Percentiles rank a stretch among this genome's conserved stretches.
Conservation (phyloP, 2,113 vertebrate genomes). For the Brachyhypopomus occidentalis region DNA sequence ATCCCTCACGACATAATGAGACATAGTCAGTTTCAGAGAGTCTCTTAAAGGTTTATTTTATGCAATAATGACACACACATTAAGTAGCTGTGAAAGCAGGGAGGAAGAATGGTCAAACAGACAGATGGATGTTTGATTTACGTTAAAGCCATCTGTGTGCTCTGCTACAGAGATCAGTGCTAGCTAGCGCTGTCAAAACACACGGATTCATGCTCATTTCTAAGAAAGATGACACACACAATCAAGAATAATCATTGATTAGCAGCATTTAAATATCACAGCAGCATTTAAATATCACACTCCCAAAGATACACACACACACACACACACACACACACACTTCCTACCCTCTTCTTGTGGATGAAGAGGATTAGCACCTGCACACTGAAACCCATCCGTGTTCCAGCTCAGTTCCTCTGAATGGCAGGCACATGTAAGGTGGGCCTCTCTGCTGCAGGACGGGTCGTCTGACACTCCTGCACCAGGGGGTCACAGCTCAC, state of each 20-base stretch:
- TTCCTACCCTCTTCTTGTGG: not conserved
- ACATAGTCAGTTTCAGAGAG: too few relatives aligned
- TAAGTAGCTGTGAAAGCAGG: slow-evolving; percentile 6
- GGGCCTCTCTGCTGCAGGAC: not conserved
- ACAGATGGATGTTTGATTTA: not conserved
- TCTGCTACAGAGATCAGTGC: slow-evolving; percentile 7
- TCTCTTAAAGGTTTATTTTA: too few relatives aligned
- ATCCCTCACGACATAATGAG: too few relatives aligned
- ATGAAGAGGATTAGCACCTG: slow-evolving; percentile 20
- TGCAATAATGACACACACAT: not conserved
- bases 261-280: too few relatives aligned
- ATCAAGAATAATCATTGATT: too few relatives aligned
- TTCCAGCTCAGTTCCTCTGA: slow-evolving; percentile 27
- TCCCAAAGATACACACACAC: not conserved
- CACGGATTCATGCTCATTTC: slow-evolving; percentile 14
- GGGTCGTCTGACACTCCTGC: not conserved
- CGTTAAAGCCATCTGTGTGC: not conserved
- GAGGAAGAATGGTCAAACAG: slow-evolving; percentile 5
- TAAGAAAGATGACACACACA: slow-evolving; percentile 3
- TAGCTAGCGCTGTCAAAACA: slow-evolving; percentile 29
- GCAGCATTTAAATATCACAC: not conserved
- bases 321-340: not conserved
- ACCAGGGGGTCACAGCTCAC: slow-evolving; percentile 8
- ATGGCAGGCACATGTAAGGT: slow-evolving; percentile 20
- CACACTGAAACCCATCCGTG: not conserved